Conservation (phyloP, 2,113 vertebrate genomes). For the Chloebia gouldiae region DNA sequence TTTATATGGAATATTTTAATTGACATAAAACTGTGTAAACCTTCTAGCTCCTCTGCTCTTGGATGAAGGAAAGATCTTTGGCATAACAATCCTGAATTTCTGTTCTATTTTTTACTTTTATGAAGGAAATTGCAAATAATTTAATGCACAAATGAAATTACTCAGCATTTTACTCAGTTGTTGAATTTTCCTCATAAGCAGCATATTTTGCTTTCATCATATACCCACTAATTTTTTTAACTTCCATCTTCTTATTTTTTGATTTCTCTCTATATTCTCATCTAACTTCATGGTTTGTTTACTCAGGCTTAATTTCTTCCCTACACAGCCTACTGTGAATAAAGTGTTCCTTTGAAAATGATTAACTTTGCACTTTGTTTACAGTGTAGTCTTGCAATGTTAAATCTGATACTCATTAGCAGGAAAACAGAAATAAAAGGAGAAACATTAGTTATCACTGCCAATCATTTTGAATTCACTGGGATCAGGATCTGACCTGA, state of each 20-base stretch:
- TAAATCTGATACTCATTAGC: constrained; percentile 60
- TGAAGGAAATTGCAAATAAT: constrained; percentile 58
- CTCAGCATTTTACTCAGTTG: constrained; percentile 46
- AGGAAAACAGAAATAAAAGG: constrained; percentile 47
- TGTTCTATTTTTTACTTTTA: constrained; percentile 38
- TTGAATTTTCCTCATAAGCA: constrained; percentile 1
- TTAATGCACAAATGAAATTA: constrained; percentile 58
- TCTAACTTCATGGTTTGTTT: constrained; percentile 50
- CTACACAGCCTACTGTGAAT: constrained; percentile 9
- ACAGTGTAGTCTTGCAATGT: constrained; percentile 45
- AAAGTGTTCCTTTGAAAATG: constrained; percentile 52
- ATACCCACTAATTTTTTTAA: background rate
- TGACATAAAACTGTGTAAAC: constrained; percentile 44
- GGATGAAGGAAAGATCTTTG: constrained; percentile 43
- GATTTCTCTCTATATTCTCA: background rate
- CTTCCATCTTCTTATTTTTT: background rate
- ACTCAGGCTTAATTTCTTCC: constrained; percentile 26
- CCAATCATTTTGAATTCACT: constrained; percentile 22
- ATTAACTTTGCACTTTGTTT: constrained; percentile 60
- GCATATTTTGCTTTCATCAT: background rate
- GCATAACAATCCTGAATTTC: background rate
- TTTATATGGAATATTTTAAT: constrained; percentile 62
- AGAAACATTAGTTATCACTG: constrained; percentile 30
- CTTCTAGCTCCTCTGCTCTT: constrained; percentile 32
- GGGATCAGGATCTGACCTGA: background rate